Percentiles rank a stretch among this genome's conserved stretches.
These are phyloP conservation scores for Gymnarchus niloticus DNA, from an alignment of 2,113 vertebrate species.

Conservation along the genomic window DNA sequence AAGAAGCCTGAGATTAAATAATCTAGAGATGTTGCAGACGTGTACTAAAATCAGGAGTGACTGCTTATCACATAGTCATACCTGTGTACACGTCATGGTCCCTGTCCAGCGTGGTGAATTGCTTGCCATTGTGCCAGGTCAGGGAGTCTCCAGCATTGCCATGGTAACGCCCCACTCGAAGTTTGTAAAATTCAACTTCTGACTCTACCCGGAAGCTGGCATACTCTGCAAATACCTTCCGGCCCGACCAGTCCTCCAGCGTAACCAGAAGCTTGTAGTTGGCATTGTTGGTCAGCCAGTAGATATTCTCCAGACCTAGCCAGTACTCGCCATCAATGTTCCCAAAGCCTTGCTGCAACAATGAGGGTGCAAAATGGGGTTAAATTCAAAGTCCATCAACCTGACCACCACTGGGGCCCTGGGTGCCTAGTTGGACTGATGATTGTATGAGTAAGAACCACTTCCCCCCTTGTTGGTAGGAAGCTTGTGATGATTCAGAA, in stretches of 20 bases:
- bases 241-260: slow-evolving; percentile 81
- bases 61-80: slow-evolving; percentile 33
- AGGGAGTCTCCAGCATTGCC: slow-evolving; percentile 78
- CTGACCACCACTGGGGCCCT: neutral
- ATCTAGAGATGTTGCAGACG: neutral
- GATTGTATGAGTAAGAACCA: neutral
- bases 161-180: slow-evolving; percentile 75
- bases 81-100: slow-evolving; percentile 80
- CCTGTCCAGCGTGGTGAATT: slow-evolving; percentile 78
- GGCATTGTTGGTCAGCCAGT: slow-evolving; percentile 79
- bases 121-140: slow-evolving; percentile 82
- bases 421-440: neutral
- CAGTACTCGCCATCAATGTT: slow-evolving; percentile 83
- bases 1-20: neutral
- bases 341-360: slow-evolving; percentile 75
- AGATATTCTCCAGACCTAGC: slow-evolving; percentile 81
- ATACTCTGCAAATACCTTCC: slow-evolving; percentile 79
- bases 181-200: slow-evolving; percentile 73
- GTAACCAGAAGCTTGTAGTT: slow-evolving; percentile 80
- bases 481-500: slow-evolving; percentile 11
- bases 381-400: neutral
- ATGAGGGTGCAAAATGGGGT: neutral
- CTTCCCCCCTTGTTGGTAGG: neutral
- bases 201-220: slow-evolving; percentile 79
- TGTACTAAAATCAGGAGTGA: neutral